Conservation (phyloP, 2,113 vertebrate genomes). For the Oncorhynchus keta region DNA sequence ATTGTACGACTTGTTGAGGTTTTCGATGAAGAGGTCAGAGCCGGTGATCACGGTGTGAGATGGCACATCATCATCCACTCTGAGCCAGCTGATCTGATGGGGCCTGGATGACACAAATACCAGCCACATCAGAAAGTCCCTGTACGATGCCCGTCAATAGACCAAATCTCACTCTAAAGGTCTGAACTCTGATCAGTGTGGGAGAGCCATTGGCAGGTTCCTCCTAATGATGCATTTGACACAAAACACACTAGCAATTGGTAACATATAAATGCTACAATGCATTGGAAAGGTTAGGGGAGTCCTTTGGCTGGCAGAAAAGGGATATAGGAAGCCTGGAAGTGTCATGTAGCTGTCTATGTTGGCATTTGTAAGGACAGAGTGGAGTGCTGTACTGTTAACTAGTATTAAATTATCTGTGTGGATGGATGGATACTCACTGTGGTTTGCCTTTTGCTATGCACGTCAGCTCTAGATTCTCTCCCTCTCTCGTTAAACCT, state of each 20-base stretch:
- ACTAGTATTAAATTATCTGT: not conserved
- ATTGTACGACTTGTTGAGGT: slow-evolving; percentile 98
- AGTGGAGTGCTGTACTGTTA: not conserved
- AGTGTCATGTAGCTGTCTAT: slow-evolving; percentile 5
- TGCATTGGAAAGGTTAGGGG: slow-evolving; percentile 53
- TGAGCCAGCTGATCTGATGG: slow-evolving; percentile 90
- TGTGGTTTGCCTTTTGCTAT: slow-evolving; percentile 91
- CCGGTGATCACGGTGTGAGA: slow-evolving; percentile 90
- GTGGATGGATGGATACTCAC: slow-evolving; percentile 73
- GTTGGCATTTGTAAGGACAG: not conserved
- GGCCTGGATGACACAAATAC: slow-evolving; percentile 75
- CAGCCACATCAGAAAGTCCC: slow-evolving; percentile 48
- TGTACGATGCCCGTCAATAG: slow-evolving; percentile 44
- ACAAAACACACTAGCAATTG: slow-evolving; percentile 52
- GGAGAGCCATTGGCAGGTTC: slow-evolving; percentile 38
- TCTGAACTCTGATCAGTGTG: slow-evolving; percentile 50
- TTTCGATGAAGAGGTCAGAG: slow-evolving; percentile 91
- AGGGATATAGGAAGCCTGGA: slow-evolving; percentile 10
- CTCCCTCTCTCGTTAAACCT: slow-evolving; percentile 93
- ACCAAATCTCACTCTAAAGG: slow-evolving; percentile 59
- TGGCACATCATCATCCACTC: slow-evolving; percentile 95
- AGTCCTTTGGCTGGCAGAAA: slow-evolving; percentile 13
- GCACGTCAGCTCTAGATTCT: slow-evolving; percentile 90
- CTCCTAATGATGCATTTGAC: slow-evolving; percentile 52
- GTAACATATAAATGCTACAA: slow-evolving; percentile 58